Percentiles rank a stretch among this genome's conserved stretches.
Evolutionary conservation across 2,797 vertebrate species (phyloP).

Genomic region (Oryzias sinensis): DNA sequence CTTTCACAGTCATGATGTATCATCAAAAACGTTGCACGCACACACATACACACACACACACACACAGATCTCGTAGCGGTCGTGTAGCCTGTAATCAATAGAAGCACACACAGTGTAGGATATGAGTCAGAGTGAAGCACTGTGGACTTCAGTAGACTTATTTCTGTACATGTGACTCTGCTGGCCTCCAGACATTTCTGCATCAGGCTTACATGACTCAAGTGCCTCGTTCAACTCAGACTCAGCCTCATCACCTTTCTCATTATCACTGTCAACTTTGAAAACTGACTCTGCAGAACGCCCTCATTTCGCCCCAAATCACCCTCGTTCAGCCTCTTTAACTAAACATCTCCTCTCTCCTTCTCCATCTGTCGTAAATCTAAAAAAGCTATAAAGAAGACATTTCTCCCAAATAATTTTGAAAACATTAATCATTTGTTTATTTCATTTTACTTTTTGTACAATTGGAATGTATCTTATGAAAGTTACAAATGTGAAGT

Average conservation of each 20-base stretch:
- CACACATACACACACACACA: conserved; percentile 18
- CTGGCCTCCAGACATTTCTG: conserved; percentile 1
- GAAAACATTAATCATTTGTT: no score
- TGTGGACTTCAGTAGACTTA: conserved; percentile 19
- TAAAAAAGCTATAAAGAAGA: not conserved
- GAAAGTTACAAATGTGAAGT: no score
- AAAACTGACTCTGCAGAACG: conserved; percentile 7
- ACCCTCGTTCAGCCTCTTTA: conserved; percentile 12
- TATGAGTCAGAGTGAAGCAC: conserved; percentile 3
- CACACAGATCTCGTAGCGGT: conserved; percentile 9
- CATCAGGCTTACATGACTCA: conserved; percentile 18
- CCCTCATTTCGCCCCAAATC: conserved; percentile 14
- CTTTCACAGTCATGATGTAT: conserved; percentile 34
- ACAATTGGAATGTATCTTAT: no score
- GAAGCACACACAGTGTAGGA: conserved; percentile 5
- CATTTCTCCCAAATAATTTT: no score
- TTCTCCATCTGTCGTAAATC: conserved; percentile 17
- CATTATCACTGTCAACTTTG: conserved; percentile 19
- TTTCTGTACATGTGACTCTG: conserved; percentile 1
- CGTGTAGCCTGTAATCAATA: conserved; percentile 46
- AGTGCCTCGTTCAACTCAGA: conserved; percentile 6
- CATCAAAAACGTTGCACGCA: conserved; percentile 26
- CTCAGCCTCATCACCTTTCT: conserved; percentile 17
- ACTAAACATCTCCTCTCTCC: conserved; percentile 22
- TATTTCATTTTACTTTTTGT: no score